phyloP scores from a whole-genome alignment of 2,888 invertebrate species.

The Pomacea canaliculata region DNA sequence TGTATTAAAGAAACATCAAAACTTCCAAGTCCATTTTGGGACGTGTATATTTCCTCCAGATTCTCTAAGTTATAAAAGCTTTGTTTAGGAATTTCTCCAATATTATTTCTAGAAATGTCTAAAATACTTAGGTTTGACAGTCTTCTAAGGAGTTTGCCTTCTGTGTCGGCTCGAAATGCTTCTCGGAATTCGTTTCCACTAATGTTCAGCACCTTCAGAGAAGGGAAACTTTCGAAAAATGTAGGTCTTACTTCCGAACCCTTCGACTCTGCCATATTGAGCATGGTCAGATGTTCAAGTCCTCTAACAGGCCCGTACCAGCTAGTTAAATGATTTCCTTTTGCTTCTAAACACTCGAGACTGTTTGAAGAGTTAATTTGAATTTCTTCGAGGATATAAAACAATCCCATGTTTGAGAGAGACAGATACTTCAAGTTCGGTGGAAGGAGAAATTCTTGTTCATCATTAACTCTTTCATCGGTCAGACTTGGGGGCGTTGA shows the following conservation, averaged over 20 bases:
- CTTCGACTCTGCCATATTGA: not conserved
- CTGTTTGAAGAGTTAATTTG: not conserved
- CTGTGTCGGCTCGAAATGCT: constrained; percentile 6
- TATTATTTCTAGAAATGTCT: constrained; percentile 24
- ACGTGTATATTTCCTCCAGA: constrained; percentile 19
- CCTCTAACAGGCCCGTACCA: not conserved
- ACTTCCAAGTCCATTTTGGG: constrained; percentile 18
- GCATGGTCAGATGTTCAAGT: not conserved
- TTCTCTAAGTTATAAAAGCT: not conserved
- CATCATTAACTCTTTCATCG: not conserved
- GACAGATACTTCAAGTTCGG: not conserved
- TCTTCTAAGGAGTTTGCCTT: constrained; percentile 20
- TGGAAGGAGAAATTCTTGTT: not conserved
- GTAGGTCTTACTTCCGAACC: constrained; percentile 4
- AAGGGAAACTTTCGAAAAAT: constrained; percentile 26
- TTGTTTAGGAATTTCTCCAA: not conserved
- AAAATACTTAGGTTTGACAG: constrained; percentile 18
- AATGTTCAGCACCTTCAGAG: constrained; percentile 19
- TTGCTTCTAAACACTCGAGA: not conserved
- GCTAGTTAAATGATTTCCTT: not conserved
- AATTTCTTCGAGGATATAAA: not conserved
- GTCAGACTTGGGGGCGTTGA: not conserved
- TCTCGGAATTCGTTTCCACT: constrained; percentile 24
- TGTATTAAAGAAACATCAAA: constrained; percentile 12
- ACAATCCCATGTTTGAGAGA: not conserved